A percentile compares a stretch with the other conserved stretches of the same genome.
phyloP scores from a whole-genome alignment of 2,888 invertebrate genomes.

The Daptonema setosum region DNA sequence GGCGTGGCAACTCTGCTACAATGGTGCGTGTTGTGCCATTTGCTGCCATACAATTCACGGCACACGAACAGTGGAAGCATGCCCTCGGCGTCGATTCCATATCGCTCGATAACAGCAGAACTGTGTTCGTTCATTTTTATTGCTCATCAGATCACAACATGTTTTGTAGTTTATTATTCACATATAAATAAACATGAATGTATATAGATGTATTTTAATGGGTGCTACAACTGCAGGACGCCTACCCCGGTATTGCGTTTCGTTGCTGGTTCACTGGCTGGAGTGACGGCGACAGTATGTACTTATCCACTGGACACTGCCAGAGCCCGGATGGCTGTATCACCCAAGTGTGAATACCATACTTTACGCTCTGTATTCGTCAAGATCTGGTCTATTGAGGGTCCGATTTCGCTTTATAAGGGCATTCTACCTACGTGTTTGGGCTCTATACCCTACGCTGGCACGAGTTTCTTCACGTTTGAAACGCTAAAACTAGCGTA shows the following conservation, averaged over 20 bases:
- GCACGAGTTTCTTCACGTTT: conserved; percentile 86
- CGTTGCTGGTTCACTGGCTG: conserved; percentile 77
- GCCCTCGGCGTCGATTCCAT: conserved; percentile 38
- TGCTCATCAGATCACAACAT: too few species aligned
- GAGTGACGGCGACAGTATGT: conserved; percentile 70
- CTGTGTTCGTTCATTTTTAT: too few species aligned
- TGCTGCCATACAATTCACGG: conserved; percentile 86
- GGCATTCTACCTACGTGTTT: conserved; percentile 72
- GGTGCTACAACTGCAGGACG: too few species aligned
- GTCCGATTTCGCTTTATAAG: conserved; percentile 51
- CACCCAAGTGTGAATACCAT: conserved; percentile 48
- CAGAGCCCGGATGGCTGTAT: conserved; percentile 87
- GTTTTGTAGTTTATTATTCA: too few species aligned
- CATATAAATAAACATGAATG: too few species aligned
- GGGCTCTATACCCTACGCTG: conserved; percentile 87
- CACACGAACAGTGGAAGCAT: conserved; percentile 88
- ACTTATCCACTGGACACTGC: conserved; percentile 93
- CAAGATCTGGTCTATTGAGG: conserved; percentile 54
- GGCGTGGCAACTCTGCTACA: conserved; percentile 94
- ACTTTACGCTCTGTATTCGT: conserved; percentile 24
- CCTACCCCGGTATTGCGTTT: conserved; percentile 43
- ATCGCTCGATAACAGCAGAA: too few species aligned
- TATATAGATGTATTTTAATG: too few species aligned
- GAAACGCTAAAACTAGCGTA: conserved; percentile 68
- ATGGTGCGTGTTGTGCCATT: conserved; percentile 91